Evolutionary conservation across 92 coral and sea anemone species (phyloP), one percentile per base, ranked within the genome.

Genomic region (Phymanthus crucifer): DNA sequence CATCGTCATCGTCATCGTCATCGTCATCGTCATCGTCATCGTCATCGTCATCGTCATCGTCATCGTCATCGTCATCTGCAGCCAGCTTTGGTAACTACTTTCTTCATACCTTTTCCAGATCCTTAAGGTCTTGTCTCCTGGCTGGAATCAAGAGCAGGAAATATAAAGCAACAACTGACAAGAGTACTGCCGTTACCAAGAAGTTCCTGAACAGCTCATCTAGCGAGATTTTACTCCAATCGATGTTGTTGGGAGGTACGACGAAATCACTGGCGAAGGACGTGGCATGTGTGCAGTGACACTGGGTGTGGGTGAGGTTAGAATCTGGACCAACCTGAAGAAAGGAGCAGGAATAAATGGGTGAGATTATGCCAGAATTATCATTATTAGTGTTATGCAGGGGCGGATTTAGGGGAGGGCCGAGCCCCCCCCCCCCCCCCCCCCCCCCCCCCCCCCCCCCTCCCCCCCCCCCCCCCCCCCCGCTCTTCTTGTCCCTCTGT

Each of bases 191-290:
- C 17, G 92, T 71, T 64, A 91, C 98, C 32, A 89, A 86, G 37
- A 91, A 91, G 79, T 93, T 93, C 24, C 80, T 86, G n/a, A 93
- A 83, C 19, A 93, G 85, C 36, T 91, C 90, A 6, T 73, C 83
- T 66, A 91, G 74, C 21, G 80, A 83, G 79, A 93, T 85, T 56
- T 86, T 89, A 21, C 87, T 74, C 95, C 95, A 93, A 79, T 93
- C 98, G 72, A 93, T 93, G 26, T 67, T 83, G 78, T 93, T 93
- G 40, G 98, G 98, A 23, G 94, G 88, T 50, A 91, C 93, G 46
- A 93, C 87, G 83, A 93, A 93, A 66, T 92, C 94, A 56, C 94
- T 87, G 26, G 95, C 98, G 66, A 93, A 86, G 23, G 90, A 83
- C 35, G 98, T 91, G 46, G 92, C 79, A 74, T 93, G 98, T 43